Evolutionary conservation across 37 sponge, comb jelly and placozoan species (phyloP), one percentile per base, ranked within the genome.

Genomic region (Crambe crambe): DNA sequence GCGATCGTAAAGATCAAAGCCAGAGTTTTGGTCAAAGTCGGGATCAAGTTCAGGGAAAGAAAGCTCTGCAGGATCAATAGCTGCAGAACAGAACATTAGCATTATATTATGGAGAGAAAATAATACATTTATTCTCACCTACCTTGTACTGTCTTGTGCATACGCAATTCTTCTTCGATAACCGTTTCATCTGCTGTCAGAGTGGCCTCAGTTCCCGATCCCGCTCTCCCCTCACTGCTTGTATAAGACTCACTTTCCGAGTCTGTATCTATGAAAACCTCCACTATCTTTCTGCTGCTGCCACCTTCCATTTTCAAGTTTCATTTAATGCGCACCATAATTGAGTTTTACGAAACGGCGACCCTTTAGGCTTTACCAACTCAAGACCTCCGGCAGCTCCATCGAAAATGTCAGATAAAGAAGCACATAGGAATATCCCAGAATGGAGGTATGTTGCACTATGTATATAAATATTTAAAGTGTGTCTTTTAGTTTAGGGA

Each of bases 211-310:
- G 70, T 10, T 3, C 40, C 22, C 6, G 37, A 10, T 6, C 44
- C 61, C 30, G 43, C 20, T 5, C 54, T 22, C 25, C 54, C 69
- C 2, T 76, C 77, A 42, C 84, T 83, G 76, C 84, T 83, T 15
- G 32, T 42, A 17, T 25, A 72, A 38, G 72, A 60, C 69, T 75
- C 76, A 15, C 68, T 68, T 2, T 83, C 84, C 8, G 68, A 65
- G 59, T 74, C 75, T 47, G 84, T 74, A 32, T 83, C 84, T 37
- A 83, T 68, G 39, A 37, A 83, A 2, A 74, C 62, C 69, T 83
- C 84, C 27, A 83, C 76, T n/a, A 83, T 83, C 68, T 75, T 83
- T 42, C 42, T 83, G 56, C 36, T 75, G 39, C 36, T 36, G 8
- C 39, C n/a, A 34, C 25, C 6, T 32, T 37, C 70, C 37, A 21